phyloP scores from a whole-genome alignment of 2,888 invertebrate species.

The Craniophora ligustri region DNA sequence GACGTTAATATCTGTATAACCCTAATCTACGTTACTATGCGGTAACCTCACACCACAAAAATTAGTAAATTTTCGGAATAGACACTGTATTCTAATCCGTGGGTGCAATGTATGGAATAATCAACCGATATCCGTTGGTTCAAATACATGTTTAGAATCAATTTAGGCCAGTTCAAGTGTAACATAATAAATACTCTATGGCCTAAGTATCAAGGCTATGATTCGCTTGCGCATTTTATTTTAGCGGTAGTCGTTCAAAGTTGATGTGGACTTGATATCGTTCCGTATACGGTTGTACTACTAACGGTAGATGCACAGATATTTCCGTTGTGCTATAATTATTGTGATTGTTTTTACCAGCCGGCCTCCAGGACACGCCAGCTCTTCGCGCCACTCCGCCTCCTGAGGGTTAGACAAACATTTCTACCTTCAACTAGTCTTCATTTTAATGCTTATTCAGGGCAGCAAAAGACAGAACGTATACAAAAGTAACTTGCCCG shows the following conservation, averaged over 20 bases:
- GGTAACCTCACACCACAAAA: too few relatives aligned
- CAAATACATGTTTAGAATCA: too few relatives aligned
- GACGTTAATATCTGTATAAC: slow-evolving; percentile 1
- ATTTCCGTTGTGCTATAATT: slow-evolving; percentile 17
- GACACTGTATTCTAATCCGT: neutral
- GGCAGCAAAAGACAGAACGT: neutral
- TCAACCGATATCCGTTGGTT: too few relatives aligned
- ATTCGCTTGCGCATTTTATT: too few relatives aligned
- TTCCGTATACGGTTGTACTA: neutral
- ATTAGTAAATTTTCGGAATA: too few relatives aligned
- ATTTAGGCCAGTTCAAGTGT: too few relatives aligned
- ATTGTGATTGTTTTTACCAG: slow-evolving; percentile 29
- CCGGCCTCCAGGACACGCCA: slow-evolving; percentile 30
- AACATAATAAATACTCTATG: too few relatives aligned
- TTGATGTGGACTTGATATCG: neutral
- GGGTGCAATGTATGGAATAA: neutral
- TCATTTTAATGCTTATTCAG: neutral
- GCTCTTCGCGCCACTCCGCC: slow-evolving; percentile 34
- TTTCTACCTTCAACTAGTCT: neutral
- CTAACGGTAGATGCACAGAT: neutral
- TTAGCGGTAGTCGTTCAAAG: too few relatives aligned
- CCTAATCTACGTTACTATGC: neutral
- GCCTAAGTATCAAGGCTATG: too few relatives aligned
- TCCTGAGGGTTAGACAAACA: slow-evolving; percentile 36
- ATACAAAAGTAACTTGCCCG: neutral